A percentile compares a stretch with the other conserved stretches of the same genome.
phyloP scores from a whole-genome alignment of 2,797 vertebrate genomes.

The Balearica regulorum region DNA sequence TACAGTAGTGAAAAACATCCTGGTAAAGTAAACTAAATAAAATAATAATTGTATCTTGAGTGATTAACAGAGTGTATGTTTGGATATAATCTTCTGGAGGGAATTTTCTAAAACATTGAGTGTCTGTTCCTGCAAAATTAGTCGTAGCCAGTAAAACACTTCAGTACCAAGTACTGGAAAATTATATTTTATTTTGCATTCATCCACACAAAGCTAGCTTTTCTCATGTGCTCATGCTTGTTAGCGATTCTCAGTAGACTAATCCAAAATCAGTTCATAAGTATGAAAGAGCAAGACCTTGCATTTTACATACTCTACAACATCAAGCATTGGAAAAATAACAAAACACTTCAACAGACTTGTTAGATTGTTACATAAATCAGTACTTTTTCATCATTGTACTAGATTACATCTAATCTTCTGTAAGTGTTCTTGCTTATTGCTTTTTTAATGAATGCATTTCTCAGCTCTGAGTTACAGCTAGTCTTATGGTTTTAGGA shows the following conservation, averaged over 20 bases:
- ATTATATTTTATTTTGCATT: not conserved
- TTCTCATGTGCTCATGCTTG: not conserved
- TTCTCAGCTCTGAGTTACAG: not conserved
- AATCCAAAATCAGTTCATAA: not conserved
- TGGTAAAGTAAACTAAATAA: not conserved
- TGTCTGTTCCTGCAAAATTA: not conserved
- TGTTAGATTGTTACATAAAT: not conserved
- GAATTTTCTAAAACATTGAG: not conserved
- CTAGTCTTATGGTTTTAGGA: constrained; percentile 6
- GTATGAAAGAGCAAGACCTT: not conserved
- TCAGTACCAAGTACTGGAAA: not conserved
- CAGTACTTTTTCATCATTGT: not conserved
- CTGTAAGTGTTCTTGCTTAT: not conserved
- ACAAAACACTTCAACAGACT: not conserved
- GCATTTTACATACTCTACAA: not conserved
- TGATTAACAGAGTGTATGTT: not conserved
- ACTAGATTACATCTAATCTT: not conserved
- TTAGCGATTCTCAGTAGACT: not conserved
- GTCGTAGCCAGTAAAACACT: not conserved
- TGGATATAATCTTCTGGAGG: not conserved
- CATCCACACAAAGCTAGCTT: not conserved
- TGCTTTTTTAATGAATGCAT: not conserved
- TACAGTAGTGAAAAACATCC: not conserved
- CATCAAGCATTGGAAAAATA: not conserved
- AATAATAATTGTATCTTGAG: not conserved